Percentiles rank a stretch among this genome's conserved stretches.
phyloP scores from a whole-genome alignment of 2,888 invertebrate genomes.

The Drosophila tripunctata region DNA sequence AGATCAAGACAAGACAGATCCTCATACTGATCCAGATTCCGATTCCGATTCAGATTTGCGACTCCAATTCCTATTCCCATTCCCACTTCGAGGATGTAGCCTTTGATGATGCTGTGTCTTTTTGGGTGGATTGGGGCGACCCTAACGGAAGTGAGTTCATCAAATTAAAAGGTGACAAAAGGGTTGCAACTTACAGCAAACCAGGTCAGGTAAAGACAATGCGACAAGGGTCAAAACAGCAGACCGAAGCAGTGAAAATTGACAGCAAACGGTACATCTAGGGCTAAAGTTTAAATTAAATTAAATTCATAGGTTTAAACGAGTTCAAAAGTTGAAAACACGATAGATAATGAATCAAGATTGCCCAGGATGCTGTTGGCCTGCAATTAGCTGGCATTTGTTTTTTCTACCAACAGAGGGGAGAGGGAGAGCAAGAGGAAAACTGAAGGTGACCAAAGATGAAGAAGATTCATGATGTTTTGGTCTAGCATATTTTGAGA shows the following conservation, averaged over 20 bases:
- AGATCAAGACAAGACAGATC: constrained; percentile 50
- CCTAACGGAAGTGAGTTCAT: constrained; percentile 71
- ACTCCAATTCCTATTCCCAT: constrained; percentile 11
- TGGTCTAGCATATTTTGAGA: neutral
- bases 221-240: constrained; percentile 68
- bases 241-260: constrained; percentile 42
- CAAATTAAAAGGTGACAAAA: constrained; percentile 74
- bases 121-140: constrained; percentile 15
- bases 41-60: constrained; percentile 18
- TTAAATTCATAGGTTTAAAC: constrained; percentile 68
- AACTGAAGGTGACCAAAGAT: constrained; percentile 16
- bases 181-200: constrained; percentile 62
- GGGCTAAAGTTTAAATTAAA: constrained; percentile 75
- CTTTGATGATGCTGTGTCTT: constrained; percentile 33
- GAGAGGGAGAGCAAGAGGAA: neutral
- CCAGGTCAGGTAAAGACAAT: constrained; percentile 68
- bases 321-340: constrained; percentile 64
- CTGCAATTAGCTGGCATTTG: constrained; percentile 56
- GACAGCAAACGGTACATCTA: constrained; percentile 42
- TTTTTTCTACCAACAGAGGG: constrained; percentile 6
- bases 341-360: constrained; percentile 42
- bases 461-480: constrained; percentile 13
- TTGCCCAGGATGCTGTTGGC: constrained; percentile 31
- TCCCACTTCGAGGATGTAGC: constrained; percentile 6
- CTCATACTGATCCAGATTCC: constrained; percentile 15